A percentile compares a stretch with the other conserved stretches of the same genome.
Conservation (phyloP, 2,113 vertebrate species). For the Euleptes europaea region DNA sequence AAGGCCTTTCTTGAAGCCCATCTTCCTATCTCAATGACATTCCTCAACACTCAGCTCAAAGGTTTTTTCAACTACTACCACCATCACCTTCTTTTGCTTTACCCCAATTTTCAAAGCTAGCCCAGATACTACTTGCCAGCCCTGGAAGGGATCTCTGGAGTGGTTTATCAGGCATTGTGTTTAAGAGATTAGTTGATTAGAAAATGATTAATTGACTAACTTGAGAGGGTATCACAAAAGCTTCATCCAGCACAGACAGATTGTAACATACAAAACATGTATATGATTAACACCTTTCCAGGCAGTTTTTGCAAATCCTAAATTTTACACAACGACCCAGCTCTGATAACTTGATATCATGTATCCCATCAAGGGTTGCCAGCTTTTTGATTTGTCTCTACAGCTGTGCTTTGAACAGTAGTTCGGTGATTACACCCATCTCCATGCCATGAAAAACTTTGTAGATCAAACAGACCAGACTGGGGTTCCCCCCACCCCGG, state of each 20-base stretch:
- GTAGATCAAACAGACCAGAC: background rate
- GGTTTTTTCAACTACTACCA: background rate
- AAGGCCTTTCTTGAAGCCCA: background rate
- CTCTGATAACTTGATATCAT: background rate
- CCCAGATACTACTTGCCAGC: background rate
- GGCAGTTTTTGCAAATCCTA: too few relatives aligned
- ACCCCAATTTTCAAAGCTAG: constrained; percentile 9
- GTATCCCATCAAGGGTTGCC: background rate
- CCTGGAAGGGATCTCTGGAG: constrained; percentile 38
- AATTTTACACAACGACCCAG: background rate
- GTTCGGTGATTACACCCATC: too few relatives aligned
- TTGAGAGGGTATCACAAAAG: constrained; percentile 31
- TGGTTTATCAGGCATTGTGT: constrained; percentile 46
- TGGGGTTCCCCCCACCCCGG: background rate
- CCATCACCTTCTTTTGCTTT: background rate
- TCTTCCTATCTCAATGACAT: background rate
- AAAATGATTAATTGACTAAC: constrained; percentile 64
- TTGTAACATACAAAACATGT: background rate
- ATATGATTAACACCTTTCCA: background rate
- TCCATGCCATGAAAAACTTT: background rate
- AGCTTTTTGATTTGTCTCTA: background rate
- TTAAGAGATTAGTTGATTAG: constrained; percentile 64
- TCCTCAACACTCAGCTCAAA: background rate
- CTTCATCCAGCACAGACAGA: background rate
- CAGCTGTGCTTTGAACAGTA: background rate